A percentile compares a stretch with the other conserved stretches of the same genome.
These are phyloP conservation scores for Holothuria glaberrima DNA, from an alignment of 35 echinoderm and acorn worm genomes.

Conservation along the genomic window DNA sequence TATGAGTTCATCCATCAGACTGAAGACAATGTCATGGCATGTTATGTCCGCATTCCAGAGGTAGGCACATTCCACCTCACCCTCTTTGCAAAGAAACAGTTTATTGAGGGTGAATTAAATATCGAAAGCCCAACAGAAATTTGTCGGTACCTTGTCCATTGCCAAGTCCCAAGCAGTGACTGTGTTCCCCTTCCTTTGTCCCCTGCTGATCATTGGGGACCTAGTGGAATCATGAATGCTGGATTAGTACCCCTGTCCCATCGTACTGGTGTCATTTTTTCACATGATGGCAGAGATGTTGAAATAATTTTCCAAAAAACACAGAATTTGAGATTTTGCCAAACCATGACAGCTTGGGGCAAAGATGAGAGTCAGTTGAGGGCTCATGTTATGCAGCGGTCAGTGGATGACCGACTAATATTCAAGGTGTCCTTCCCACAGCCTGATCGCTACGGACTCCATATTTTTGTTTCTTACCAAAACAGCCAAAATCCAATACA, in stretches of 20 bases:
- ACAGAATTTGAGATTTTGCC: conserved; percentile 55
- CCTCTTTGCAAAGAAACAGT: conserved; percentile 84
- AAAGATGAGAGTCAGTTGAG: conserved; percentile 30
- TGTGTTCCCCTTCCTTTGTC: conserved; percentile 69
- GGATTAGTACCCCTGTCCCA: conserved; percentile 79
- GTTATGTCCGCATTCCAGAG: conserved; percentile 88
- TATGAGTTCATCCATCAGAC: conserved; percentile 94
- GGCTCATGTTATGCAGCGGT: conserved; percentile 67
- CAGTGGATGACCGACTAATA: conserved; percentile 67
- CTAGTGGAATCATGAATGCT: conserved; percentile 79
- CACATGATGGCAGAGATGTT: conserved; percentile 60
- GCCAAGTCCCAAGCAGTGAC: conserved; percentile 71
- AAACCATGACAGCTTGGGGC: conserved; percentile 67
- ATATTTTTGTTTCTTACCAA: conserved; percentile 69
- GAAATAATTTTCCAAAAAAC: conserved; percentile 65
- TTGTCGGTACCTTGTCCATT: conserved; percentile 76
- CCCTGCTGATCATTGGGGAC: conserved; percentile 91
- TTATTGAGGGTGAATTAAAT: conserved; percentile 75
- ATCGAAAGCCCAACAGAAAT: conserved; percentile 94
- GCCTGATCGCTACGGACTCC: conserved; percentile 74
- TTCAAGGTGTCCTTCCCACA: conserved; percentile 72
- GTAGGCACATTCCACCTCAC: conserved; percentile 68
- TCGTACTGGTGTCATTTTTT: conserved; percentile 70
- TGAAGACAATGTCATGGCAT: conserved; percentile 69
- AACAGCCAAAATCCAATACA: conserved; percentile 55